Evolutionary conservation across 2,113 vertebrate genomes (phyloP).

Genomic region (Diglossa brunneiventris): DNA sequence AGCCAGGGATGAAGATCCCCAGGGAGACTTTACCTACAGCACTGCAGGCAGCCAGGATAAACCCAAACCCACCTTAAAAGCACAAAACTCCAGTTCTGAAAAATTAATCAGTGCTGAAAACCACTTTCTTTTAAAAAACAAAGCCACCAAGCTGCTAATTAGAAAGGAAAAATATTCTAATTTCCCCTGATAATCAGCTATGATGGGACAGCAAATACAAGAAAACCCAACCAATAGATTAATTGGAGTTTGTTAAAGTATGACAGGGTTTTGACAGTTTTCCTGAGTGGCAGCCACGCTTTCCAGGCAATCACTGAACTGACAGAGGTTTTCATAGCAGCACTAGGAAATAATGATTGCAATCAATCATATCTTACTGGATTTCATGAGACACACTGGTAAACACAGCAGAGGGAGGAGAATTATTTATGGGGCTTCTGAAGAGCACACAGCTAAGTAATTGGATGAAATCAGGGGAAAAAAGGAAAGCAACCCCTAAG

Average conservation of each 20-base stretch:
- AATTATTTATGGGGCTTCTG: slow-evolving; percentile 62
- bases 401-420: slow-evolving; percentile 62
- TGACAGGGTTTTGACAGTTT: slow-evolving; percentile 45
- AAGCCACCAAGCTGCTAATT: background rate
- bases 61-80: background rate
- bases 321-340: slow-evolving; percentile 64
- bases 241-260: slow-evolving; percentile 60
- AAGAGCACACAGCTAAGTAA: slow-evolving; percentile 58
- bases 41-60: background rate
- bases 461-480: slow-evolving; percentile 57
- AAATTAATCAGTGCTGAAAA: background rate
- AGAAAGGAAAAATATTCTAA: background rate
- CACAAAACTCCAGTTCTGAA: background rate
- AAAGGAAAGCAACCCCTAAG: slow-evolving; percentile 31
- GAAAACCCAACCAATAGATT: slow-evolving; percentile 6
- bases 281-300: slow-evolving; percentile 44
- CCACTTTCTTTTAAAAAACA: too few species aligned
- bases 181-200: slow-evolving; percentile 32
- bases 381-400: slow-evolving; percentile 59
- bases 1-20: background rate
- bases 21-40: background rate
- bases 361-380: slow-evolving; percentile 67
- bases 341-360: slow-evolving; percentile 69
- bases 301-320: slow-evolving; percentile 67
- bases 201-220: background rate